Evolutionary conservation across 2,113 vertebrate species (phyloP).

Genomic region (Cynopterus brachyotis): DNA sequence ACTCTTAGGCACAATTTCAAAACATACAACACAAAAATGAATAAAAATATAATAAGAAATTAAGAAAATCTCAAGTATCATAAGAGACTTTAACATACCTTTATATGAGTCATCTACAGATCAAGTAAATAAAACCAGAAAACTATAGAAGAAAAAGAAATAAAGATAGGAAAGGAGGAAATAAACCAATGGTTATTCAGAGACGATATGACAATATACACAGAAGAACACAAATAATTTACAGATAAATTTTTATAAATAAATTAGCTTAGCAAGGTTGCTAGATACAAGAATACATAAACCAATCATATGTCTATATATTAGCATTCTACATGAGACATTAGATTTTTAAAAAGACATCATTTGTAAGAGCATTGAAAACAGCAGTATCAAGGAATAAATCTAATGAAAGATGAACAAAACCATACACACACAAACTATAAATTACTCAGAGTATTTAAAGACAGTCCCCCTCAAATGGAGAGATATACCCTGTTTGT

Average conservation of each 20-base stretch:
- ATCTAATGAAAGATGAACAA: background rate
- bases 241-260: background rate
- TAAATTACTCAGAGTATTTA: background rate
- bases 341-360: background rate
- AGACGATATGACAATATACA: background rate
- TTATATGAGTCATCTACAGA: background rate
- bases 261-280: background rate
- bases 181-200: background rate
- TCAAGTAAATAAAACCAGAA: constrained; percentile 23
- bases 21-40: background rate
- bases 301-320: background rate
- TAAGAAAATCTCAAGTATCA: background rate
- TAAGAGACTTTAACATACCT: background rate
- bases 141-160: background rate
- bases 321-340: background rate
- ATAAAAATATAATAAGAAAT: background rate
- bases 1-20: background rate
- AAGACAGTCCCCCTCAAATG: background rate
- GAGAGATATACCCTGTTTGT: background rate
- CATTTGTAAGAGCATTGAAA: background rate
- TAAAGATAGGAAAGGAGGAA: constrained; percentile 2
- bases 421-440: background rate
- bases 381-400: background rate
- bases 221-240: background rate
- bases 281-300: background rate